Percentiles rank a stretch among this genome's conserved stretches.
Conservation (phyloP, 1,140 invertebrate genomes). For the Palaemon carinicauda region DNA sequence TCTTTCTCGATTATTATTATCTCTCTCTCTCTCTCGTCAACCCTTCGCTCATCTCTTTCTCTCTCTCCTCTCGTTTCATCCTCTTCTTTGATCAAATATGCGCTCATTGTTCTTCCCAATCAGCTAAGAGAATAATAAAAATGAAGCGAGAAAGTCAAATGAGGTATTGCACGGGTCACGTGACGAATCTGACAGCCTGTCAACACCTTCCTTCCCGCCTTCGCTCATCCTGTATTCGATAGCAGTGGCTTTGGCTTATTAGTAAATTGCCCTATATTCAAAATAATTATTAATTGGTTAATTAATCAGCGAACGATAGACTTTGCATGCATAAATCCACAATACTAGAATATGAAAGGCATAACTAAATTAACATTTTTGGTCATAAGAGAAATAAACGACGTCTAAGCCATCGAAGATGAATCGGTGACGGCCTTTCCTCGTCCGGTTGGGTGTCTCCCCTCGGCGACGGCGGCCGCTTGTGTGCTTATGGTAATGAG, state of each 20-base stretch:
- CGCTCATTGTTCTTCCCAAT: slow-evolving; percentile 28
- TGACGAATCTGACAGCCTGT: slow-evolving; percentile 46
- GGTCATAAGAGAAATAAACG: too few species aligned
- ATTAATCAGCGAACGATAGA: too few species aligned
- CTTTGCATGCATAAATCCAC: too few species aligned
- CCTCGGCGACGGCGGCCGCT: neutral
- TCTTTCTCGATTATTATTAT: too few species aligned
- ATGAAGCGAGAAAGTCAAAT: slow-evolving; percentile 16
- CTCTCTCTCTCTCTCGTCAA: neutral
- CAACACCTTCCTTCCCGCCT: slow-evolving; percentile 30
- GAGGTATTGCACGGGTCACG: slow-evolving; percentile 29
- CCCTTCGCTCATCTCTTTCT: neutral
- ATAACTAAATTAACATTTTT: too few species aligned
- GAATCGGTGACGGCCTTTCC: neutral
- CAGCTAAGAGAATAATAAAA: slow-evolving; percentile 48
- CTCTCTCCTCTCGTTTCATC: neutral
- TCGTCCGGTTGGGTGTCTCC: neutral
- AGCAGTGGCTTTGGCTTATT: too few species aligned
- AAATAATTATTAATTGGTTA: neutral
- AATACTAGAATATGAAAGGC: too few species aligned
- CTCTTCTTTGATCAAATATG: neutral
- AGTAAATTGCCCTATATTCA: neutral
- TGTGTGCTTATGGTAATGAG: slow-evolving; percentile 28
- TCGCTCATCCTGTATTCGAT: too few species aligned
- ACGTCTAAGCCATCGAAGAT: too few species aligned